phyloP scores from a whole-genome alignment of 2,113 vertebrate genomes.

The Bufo bufo region DNA sequence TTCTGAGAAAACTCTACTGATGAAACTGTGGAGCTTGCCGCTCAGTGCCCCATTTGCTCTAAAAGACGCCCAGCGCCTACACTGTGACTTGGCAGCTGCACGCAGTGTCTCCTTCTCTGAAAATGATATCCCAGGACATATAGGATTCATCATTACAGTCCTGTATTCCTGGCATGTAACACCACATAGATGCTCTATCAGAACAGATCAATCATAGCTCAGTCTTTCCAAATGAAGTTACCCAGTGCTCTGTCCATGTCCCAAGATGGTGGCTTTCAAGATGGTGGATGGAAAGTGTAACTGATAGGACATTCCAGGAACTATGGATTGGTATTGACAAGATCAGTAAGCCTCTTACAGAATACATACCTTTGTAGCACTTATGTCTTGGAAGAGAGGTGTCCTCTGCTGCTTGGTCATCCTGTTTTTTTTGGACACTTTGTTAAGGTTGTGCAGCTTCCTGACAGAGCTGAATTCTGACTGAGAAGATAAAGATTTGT shows the following conservation, averaged over 20 bases:
- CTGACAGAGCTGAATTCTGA: neutral
- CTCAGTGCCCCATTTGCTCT: too few relatives aligned
- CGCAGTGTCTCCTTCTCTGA: too few relatives aligned
- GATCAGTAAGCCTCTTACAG: neutral
- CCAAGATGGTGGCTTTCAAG: neutral
- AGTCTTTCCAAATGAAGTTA: neutral
- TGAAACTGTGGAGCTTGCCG: too few relatives aligned
- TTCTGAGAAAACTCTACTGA: too few relatives aligned
- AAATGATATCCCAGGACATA: too few relatives aligned
- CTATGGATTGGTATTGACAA: neutral
- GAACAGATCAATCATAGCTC: neutral
- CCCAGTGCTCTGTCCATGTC: too few relatives aligned
- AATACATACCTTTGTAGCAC: slow-evolving; percentile 30
- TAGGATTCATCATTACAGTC: too few relatives aligned
- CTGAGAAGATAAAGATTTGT: neutral
- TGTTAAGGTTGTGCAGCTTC: neutral
- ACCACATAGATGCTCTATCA: too few relatives aligned
- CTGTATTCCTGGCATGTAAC: too few relatives aligned
- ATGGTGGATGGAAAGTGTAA: neutral
- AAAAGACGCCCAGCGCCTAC: too few relatives aligned
- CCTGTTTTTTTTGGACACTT: neutral
- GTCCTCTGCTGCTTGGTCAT: neutral
- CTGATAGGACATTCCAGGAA: neutral
- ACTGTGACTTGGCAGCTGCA: too few relatives aligned
- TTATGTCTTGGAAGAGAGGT: neutral